phyloP scores from a whole-genome alignment of 2,888 invertebrate genomes.

The Cremastobaeus sp. region DNA sequence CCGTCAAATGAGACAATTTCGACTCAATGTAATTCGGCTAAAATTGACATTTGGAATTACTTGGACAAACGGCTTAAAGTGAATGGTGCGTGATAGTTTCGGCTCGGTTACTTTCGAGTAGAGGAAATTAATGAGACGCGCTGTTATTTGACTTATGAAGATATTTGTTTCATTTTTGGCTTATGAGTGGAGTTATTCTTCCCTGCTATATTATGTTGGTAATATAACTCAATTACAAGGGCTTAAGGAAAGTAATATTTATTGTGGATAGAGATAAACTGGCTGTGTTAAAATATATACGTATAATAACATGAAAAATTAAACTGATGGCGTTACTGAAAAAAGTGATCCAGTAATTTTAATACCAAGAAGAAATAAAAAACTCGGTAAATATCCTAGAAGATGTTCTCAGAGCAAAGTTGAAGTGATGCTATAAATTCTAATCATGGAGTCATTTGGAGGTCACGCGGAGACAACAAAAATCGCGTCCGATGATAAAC shows the following conservation, averaged over 20 bases:
- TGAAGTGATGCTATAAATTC: neutral
- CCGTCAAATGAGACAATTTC: constrained; percentile 22
- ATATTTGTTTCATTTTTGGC: constrained; percentile 35
- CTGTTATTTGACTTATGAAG: constrained; percentile 27
- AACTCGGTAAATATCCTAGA: no score
- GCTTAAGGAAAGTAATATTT: no score
- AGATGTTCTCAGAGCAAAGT: neutral
- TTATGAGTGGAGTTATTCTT: constrained; percentile 7
- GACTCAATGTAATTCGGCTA: constrained; percentile 24
- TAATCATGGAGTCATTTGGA: constrained; percentile 17
- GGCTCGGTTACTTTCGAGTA: constrained; percentile 33
- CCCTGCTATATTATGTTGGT: no score
- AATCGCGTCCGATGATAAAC: constrained; percentile 26
- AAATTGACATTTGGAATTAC: constrained; percentile 34
- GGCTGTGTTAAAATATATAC: no score
- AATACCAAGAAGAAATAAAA: no score
- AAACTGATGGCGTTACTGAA: no score
- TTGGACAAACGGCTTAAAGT: constrained; percentile 32
- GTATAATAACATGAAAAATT: no score
- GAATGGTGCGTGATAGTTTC: constrained; percentile 54
- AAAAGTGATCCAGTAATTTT: no score
- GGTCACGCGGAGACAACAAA: constrained; percentile 20
- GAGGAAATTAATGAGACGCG: constrained; percentile 35
- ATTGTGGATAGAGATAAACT: no score
- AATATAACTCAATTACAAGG: no score